Conservation (phyloP, 2,888 invertebrate species). For the Amiota minor region DNA sequence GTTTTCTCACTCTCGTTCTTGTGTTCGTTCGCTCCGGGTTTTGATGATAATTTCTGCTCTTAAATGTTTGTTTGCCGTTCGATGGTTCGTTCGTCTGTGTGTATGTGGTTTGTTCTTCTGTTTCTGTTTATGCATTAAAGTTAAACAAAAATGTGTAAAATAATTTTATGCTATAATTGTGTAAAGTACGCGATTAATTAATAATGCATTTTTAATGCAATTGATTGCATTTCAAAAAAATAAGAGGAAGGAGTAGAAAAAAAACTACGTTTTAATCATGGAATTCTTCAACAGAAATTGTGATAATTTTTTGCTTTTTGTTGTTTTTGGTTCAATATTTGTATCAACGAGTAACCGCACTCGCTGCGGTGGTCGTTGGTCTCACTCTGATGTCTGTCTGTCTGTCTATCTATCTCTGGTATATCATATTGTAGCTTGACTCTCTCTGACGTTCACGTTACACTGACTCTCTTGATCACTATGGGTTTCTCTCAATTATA, state of each 20-base stretch:
- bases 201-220: neutral
- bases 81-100: no score
- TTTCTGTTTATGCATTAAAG: constrained; percentile 34
- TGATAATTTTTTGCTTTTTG: constrained; percentile 50
- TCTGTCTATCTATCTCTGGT: constrained; percentile 34
- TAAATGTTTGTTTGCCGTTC: no score
- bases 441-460: neutral
- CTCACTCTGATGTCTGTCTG: constrained; percentile 21
- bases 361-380: constrained; percentile 15
- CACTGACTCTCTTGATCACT: no score
- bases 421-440: constrained; percentile 1
- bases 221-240: constrained; percentile 45
- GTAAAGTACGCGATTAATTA: constrained; percentile 42
- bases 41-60: constrained; percentile 3
- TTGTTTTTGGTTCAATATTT: constrained; percentile 24
- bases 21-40: neutral
- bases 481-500: constrained; percentile 11
- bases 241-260: constrained; percentile 31
- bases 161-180: neutral
- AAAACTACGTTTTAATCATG: constrained; percentile 29
- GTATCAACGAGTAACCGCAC: constrained; percentile 22
- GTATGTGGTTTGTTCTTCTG: constrained; percentile 41
- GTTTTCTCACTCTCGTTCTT: neutral
- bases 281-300: constrained; percentile 32
- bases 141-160: constrained; percentile 45